A percentile compares a stretch with the other conserved stretches of the same genome.
Conservation (phyloP, 2,113 vertebrate genomes). For the Callipepla squamata region DNA sequence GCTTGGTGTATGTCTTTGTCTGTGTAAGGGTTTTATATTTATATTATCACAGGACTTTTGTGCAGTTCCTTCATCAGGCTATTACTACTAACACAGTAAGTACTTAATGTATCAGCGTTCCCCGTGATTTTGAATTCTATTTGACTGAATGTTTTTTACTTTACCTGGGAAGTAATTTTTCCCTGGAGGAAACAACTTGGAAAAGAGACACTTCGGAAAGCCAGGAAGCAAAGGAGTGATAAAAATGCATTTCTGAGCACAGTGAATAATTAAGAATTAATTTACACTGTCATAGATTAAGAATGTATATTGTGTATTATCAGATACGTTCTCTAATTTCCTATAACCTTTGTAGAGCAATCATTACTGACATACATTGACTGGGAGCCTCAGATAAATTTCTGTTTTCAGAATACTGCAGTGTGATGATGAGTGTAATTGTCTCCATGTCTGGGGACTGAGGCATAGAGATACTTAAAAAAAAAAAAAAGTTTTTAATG, state of each 20-base stretch:
- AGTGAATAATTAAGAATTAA: slow-evolving; percentile 30
- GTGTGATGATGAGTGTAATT: background rate
- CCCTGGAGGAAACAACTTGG: slow-evolving; percentile 37
- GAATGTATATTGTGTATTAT: background rate
- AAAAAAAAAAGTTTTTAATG: background rate
- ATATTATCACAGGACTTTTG: slow-evolving; percentile 30
- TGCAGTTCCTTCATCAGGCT: slow-evolving; percentile 1
- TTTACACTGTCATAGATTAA: background rate
- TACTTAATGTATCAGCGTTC: background rate
- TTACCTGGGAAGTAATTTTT: slow-evolving; percentile 40
- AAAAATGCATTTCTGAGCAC: slow-evolving; percentile 1
- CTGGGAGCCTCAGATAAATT: background rate
- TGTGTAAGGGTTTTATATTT: slow-evolving; percentile 15
- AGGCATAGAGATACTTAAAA: background rate
- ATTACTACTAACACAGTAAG: background rate
- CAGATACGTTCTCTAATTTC: slow-evolving; percentile 4
- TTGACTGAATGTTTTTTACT: slow-evolving; percentile 32
- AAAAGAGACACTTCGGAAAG: slow-evolving; percentile 5
- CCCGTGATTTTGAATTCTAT: slow-evolving; percentile 26
- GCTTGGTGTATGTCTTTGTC: background rate
- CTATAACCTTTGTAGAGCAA: background rate
- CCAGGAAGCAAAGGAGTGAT: slow-evolving; percentile 31
- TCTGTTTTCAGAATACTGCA: background rate
- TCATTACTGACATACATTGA: background rate
- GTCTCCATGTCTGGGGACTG: background rate